Conservation (phyloP, 2,888 invertebrate genomes). For the Anagyrus pseudococci region DNA sequence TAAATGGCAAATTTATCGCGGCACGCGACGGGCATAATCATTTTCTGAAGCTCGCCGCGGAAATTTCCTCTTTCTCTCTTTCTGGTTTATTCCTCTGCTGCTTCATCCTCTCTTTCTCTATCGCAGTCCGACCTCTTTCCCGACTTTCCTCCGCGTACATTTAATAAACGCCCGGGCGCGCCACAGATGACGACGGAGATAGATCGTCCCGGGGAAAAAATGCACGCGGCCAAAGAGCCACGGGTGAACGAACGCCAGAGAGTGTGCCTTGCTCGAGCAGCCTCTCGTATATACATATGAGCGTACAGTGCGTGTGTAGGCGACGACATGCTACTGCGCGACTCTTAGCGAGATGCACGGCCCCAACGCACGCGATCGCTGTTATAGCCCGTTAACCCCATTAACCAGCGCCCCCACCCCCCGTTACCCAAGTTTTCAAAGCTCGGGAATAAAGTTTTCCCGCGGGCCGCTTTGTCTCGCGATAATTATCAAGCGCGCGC, state of each 20-base stretch:
- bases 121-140: conserved; percentile 11
- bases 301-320: too few species aligned
- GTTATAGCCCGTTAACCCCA: conserved; percentile 28
- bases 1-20: conserved; percentile 26
- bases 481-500: conserved; percentile 5
- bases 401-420: conserved; percentile 7
- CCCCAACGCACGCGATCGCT: background rate
- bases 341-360: too few species aligned
- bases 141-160: background rate
- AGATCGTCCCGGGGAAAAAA: background rate
- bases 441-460: conserved; percentile 16
- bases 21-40: conserved; percentile 18
- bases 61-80: background rate
- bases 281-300: too few species aligned
- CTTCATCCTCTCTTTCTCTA: too few species aligned
- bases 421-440: background rate
- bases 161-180: too few species aligned
- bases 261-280: too few species aligned
- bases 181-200: background rate
- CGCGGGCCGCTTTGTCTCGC: background rate
- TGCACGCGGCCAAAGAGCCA: too few species aligned
- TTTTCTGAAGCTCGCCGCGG: background rate
- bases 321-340: too few species aligned
- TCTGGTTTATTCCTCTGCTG: background rate
- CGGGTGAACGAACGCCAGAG: conserved; percentile 33